phyloP scores from a whole-genome alignment of 2,113 vertebrate species.

The Cebus imitator region DNA sequence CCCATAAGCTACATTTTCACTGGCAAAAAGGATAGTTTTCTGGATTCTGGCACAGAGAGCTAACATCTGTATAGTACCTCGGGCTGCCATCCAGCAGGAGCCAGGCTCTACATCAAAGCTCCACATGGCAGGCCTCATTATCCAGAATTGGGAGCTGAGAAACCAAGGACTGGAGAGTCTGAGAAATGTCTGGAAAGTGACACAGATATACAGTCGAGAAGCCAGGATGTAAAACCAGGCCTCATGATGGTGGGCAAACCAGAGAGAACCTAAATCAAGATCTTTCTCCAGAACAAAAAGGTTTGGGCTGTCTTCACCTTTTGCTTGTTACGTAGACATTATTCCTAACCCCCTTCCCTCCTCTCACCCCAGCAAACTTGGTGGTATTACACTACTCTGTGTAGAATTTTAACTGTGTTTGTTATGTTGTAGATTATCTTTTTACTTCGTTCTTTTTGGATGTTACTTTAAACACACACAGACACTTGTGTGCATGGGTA shows the following conservation, averaged over 20 bases:
- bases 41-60: rapidly evolving
- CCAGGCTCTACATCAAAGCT: neutral
- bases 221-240: neutral
- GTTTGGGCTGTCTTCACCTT: neutral
- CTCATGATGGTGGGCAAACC: neutral
- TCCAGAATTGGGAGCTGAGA: neutral
- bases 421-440: neutral
- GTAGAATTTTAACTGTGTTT: neutral
- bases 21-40: neutral
- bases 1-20: neutral
- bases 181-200: neutral
- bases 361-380: neutral
- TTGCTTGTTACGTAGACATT: neutral
- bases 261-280: neutral
- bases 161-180: neutral
- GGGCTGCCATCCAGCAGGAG: rapidly evolving
- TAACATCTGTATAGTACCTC: rapidly evolving
- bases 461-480: neutral
- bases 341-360: neutral
- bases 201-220: neutral
- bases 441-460: neutral
- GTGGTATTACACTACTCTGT: neutral
- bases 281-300: neutral
- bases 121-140: neutral
- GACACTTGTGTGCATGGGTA: neutral